Percentiles rank a stretch among this genome's conserved stretches.
Evolutionary conservation across 2,797 vertebrate genomes (phyloP).

Genomic region (Podargus strigoides): DNA sequence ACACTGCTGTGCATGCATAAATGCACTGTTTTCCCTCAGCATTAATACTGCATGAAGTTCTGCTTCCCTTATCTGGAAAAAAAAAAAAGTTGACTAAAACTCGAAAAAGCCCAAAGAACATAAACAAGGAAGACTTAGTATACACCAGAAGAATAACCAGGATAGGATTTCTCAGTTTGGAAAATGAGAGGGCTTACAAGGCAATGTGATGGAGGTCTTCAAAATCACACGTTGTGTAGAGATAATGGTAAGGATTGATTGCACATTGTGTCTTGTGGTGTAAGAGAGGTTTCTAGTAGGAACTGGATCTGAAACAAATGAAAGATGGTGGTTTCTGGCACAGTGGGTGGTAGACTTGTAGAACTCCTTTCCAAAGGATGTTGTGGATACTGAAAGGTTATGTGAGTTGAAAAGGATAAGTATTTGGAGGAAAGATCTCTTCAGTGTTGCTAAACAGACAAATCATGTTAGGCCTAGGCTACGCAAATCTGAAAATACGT

Average conservation of each 20-base stretch:
- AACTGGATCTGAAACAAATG: not conserved
- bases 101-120: not conserved
- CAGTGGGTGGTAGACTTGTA: not conserved
- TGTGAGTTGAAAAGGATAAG: not conserved
- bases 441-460: not conserved
- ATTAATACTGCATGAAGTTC: not conserved
- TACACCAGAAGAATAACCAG: not conserved
- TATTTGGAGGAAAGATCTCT: not conserved
- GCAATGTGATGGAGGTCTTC: not conserved
- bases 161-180: not conserved
- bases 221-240: not conserved
- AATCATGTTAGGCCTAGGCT: not conserved
- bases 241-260: not conserved
- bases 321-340: not conserved
- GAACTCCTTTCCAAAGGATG: not conserved
- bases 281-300: not conserved
- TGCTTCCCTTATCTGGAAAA: not conserved
- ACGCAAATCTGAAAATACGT: accelerated
- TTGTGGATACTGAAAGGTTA: not conserved
- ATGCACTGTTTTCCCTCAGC: not conserved
- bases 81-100: not conserved
- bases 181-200: not conserved
- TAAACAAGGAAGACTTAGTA: not conserved
- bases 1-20: not conserved
- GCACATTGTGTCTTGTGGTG: not conserved